A percentile compares a stretch with the other conserved stretches of the same genome.
Conservation (phyloP, 2,888 invertebrate genomes). For the Hydriomena furcata region DNA sequence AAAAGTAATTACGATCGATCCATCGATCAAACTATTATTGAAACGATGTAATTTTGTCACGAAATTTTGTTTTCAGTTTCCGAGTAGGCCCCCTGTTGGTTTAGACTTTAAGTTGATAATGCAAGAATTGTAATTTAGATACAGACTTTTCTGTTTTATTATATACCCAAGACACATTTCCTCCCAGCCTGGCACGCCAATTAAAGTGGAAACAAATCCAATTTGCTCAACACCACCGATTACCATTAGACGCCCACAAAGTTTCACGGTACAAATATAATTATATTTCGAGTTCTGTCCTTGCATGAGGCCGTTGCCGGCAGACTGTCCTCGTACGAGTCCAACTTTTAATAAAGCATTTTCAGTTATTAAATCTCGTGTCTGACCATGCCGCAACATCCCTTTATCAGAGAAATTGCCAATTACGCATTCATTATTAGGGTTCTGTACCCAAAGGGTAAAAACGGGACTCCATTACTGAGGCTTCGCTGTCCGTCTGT, state of each 20-base stretch:
- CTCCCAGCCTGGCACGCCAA: neutral
- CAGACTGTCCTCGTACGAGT: conserved; percentile 1
- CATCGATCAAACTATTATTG: too few relatives aligned
- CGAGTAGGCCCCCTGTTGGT: too few relatives aligned
- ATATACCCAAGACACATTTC: neutral
- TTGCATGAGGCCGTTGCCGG: neutral
- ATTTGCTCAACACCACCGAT: conserved; percentile 11
- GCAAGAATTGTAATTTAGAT: too few relatives aligned
- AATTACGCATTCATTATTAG: conserved; percentile 38
- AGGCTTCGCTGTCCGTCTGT: too few relatives aligned
- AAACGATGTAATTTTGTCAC: too few relatives aligned
- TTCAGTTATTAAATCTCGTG: conserved; percentile 38
- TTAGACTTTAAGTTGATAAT: too few relatives aligned
- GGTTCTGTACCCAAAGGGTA: too few relatives aligned
- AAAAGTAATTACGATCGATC: too few relatives aligned
- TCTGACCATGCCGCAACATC: conserved; percentile 19
- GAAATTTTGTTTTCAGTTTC: too few relatives aligned
- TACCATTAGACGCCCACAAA: conserved; percentile 21
- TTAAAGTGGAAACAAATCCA: conserved; percentile 13
- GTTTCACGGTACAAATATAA: conserved; percentile 21
- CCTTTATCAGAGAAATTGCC: conserved; percentile 36
- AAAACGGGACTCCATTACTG: too few relatives aligned
- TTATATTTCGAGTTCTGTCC: conserved; percentile 15
- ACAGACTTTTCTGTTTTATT: too few relatives aligned
- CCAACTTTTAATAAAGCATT: conserved; percentile 16